A percentile compares a stretch with the other conserved stretches of the same genome.
Evolutionary conservation across 2,888 invertebrate species (phyloP).

Genomic region (Pterostichus madidus): DNA sequence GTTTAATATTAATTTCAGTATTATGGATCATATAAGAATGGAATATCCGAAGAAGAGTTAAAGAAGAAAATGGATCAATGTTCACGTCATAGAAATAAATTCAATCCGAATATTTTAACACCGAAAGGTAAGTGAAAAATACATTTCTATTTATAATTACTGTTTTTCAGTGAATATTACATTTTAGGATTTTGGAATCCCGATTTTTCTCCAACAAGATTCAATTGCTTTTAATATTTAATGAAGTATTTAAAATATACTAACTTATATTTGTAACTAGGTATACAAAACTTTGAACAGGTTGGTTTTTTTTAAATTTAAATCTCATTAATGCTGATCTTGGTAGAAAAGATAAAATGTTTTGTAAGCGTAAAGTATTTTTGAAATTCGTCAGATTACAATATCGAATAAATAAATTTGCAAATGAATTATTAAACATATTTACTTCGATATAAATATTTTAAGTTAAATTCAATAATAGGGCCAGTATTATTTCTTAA

Average conservation of each 20-base stretch:
- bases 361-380: no score
- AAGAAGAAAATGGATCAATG: slow-evolving; percentile 76
- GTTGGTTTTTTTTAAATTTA: no score
- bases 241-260: neutral
- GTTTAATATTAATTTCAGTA: slow-evolving; percentile 71
- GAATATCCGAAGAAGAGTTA: slow-evolving; percentile 75
- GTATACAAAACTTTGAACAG: no score
- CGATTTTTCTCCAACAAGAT: slow-evolving; percentile 72
- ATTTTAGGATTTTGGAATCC: slow-evolving; percentile 76
- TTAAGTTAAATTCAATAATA: no score
- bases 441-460: no score
- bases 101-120: slow-evolving; percentile 73
- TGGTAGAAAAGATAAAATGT: no score
- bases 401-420: no score
- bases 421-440: no score
- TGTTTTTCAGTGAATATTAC: slow-evolving; percentile 2
- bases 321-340: no score
- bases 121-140: slow-evolving; percentile 73
- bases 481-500: no score
- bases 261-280: no score
- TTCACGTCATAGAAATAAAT: slow-evolving; percentile 77
- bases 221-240: slow-evolving; percentile 47
- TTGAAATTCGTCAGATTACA: no score
- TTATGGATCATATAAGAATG: slow-evolving; percentile 69
- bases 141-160: slow-evolving; percentile 55